Evolutionary conservation across 2,797 vertebrate species (phyloP).

Genomic region (Pseudomugil tenellus): DNA sequence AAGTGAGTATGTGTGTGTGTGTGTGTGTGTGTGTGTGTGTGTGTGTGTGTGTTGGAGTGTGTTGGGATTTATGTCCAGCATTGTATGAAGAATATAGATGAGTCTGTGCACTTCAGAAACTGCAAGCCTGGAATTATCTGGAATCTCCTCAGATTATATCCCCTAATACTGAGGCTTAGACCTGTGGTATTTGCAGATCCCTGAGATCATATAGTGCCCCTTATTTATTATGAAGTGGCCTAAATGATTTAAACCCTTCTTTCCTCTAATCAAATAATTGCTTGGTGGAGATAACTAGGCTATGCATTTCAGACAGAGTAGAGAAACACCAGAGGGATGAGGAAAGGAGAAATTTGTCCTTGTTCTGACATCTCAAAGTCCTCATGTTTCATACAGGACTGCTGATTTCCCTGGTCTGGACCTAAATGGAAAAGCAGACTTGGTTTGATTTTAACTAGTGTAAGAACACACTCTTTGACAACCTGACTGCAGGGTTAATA

Average conservation of each 20-base stretch:
- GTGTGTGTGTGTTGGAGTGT: background rate
- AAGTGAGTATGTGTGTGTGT: no score
- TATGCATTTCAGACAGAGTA: conserved; percentile 64
- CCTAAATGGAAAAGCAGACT: conserved; percentile 28
- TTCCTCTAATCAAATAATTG: conserved; percentile 85
- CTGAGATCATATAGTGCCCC: conserved; percentile 59
- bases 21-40: no score
- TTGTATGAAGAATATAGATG: conserved; percentile 9
- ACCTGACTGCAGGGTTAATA: conserved; percentile 45
- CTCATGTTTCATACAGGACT: conserved; percentile 46
- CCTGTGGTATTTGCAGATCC: conserved; percentile 67
- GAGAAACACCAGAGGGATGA: conserved; percentile 56
- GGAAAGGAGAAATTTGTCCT: conserved; percentile 65
- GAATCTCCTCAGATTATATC: conserved; percentile 63
- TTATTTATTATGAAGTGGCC: conserved; percentile 73
- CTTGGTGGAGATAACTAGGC: conserved; percentile 73
- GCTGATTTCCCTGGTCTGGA: conserved; percentile 33
- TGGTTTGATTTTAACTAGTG: conserved; percentile 40
- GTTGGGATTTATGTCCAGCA: conserved; percentile 5
- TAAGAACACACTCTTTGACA: conserved; percentile 34
- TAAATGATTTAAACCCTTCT: conserved; percentile 76
- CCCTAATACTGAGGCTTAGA: conserved; percentile 69
- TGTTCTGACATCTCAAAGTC: conserved; percentile 69
- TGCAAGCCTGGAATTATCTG: conserved; percentile 40
- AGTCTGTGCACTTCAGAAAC: background rate